Percentiles rank a stretch among this genome's conserved stretches.
These are phyloP conservation scores for Elymnias hypermnestra DNA, from an alignment of 1,140 invertebrate species.

Conservation along the genomic window DNA sequence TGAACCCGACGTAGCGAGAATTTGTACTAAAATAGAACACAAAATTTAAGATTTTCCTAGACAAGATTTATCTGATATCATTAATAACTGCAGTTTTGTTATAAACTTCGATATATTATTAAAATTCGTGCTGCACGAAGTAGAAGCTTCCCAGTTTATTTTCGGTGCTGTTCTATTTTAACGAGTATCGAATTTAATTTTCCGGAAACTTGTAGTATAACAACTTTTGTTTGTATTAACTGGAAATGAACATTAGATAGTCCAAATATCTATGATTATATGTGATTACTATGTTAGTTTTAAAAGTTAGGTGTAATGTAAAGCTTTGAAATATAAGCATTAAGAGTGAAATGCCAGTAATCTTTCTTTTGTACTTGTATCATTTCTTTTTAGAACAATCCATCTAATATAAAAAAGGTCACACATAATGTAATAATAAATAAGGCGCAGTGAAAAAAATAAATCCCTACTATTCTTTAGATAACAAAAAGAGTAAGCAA, in stretches of 20 bases:
- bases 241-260: too few species aligned
- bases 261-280: too few species aligned
- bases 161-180: not conserved
- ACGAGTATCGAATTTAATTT: not conserved
- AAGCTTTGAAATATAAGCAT: too few species aligned
- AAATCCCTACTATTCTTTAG: too few species aligned
- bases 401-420: not conserved
- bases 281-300: too few species aligned
- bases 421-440: too few species aligned
- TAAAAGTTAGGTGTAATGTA: too few species aligned
- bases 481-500: too few species aligned
- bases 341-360: too few species aligned
- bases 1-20: slow-evolving; percentile 34
- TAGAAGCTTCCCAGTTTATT: not conserved
- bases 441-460: too few species aligned
- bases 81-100: slow-evolving; percentile 2
- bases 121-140: not conserved
- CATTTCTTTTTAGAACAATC: too few species aligned
- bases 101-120: not conserved
- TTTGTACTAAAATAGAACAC: slow-evolving; percentile 36
- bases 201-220: not conserved
- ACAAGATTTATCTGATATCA: not conserved
- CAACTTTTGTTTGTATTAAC: not conserved
- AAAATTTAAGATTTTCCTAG: not conserved
- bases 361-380: too few species aligned